These are phyloP conservation scores for Carposina sasakii DNA, from an alignment of 1,140 invertebrate species.

Conservation along the genomic window DNA sequence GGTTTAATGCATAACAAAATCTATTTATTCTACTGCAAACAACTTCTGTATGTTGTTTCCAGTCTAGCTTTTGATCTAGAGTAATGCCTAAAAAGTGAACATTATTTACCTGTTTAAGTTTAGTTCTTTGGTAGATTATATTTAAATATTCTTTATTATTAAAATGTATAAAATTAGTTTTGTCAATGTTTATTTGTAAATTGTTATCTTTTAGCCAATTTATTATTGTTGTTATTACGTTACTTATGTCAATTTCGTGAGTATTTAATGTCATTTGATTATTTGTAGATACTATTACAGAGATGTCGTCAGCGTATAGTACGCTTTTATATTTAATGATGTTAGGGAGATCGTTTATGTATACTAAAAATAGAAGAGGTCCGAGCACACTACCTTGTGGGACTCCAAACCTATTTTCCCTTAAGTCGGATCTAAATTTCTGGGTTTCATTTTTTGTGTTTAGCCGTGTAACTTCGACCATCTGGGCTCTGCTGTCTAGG, in stretches of 20 bases:
- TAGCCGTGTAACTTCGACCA: neutral
- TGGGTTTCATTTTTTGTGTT: neutral
- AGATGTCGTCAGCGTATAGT: neutral
- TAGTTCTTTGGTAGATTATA: too few species aligned
- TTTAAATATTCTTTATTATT: too few species aligned
- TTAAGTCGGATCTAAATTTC: neutral
- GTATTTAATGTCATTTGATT: neutral
- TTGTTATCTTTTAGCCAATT: neutral
- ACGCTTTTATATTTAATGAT: neutral
- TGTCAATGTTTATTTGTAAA: neutral
- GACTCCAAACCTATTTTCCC: neutral
- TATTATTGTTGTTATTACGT: neutral
- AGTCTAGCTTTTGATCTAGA: too few species aligned
- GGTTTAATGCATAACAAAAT: too few species aligned
- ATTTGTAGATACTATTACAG: neutral
- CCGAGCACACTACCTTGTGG: slow-evolving; percentile 1
- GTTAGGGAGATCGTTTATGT: neutral
- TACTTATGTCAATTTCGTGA: neutral
- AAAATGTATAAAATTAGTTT: neutral
- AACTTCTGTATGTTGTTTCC: too few species aligned
- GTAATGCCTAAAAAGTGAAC: too few species aligned
- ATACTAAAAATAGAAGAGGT: neutral
- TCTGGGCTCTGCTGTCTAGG: neutral
- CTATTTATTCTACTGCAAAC: too few species aligned
- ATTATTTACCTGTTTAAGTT: too few species aligned